Evolutionary conservation across 2,888 invertebrate genomes (phyloP).

Genomic region (Lissonota sp.): DNA sequence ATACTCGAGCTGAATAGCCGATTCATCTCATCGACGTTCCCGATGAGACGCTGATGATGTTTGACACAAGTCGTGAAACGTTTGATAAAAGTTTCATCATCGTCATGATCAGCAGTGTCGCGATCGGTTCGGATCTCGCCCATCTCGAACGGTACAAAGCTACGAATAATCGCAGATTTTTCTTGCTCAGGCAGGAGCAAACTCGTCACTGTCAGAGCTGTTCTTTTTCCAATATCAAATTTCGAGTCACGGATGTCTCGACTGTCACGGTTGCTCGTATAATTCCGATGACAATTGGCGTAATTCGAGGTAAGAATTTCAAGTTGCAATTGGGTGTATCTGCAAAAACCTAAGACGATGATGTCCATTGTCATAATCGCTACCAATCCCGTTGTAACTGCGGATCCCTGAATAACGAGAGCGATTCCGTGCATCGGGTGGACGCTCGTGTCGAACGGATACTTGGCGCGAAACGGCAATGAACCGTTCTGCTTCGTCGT

Average conservation of each 20-base stretch:
- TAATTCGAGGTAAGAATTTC: conserved; percentile 70
- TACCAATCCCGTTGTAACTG: conserved; percentile 66
- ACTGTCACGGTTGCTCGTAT: too few relatives aligned
- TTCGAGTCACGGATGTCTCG: too few relatives aligned
- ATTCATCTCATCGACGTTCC: conserved; percentile 71
- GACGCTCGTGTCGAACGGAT: conserved; percentile 73
- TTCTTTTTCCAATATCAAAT: too few relatives aligned
- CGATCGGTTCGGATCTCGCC: too few relatives aligned
- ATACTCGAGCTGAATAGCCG: conserved; percentile 71
- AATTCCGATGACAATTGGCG: conserved; percentile 66
- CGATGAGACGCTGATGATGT: conserved; percentile 73
- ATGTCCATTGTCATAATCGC: conserved; percentile 74
- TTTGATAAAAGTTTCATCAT: conserved; percentile 55
- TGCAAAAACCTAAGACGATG: conserved; percentile 66
- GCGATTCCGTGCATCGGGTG: conserved; percentile 70
- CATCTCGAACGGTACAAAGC: conserved; percentile 55
- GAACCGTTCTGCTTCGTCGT: conserved; percentile 68
- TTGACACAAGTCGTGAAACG: conserved; percentile 68
- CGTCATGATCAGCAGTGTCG: too few relatives aligned
- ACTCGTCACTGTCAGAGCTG: too few relatives aligned
- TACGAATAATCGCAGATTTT: conserved; percentile 45
- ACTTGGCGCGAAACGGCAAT: conserved; percentile 75
- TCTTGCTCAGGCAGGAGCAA: too few relatives aligned
- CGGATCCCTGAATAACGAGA: conserved; percentile 68
- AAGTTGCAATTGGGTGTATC: conserved; percentile 70